Conservation (phyloP, 2,797 vertebrate genomes). For the Urophycis tenuis region DNA sequence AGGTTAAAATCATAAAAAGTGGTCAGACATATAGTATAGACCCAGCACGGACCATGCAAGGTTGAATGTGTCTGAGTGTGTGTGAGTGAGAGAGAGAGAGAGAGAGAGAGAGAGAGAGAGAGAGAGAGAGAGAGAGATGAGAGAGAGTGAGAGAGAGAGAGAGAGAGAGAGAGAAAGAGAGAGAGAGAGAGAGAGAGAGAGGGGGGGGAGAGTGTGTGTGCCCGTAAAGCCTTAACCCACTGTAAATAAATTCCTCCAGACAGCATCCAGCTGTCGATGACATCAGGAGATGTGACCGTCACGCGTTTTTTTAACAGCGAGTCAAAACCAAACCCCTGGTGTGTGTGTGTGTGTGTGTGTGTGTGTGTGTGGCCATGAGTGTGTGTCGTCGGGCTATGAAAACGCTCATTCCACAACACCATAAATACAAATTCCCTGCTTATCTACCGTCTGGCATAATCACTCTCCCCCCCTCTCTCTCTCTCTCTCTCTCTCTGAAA, state of each 20-base stretch:
- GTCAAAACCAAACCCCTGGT: not conserved
- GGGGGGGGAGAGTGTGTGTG: not conserved
- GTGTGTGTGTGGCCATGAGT: constrained; percentile 12
- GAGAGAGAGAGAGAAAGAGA: too few species aligned
- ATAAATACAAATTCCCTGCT: constrained; percentile 16
- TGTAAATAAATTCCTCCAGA: not conserved
- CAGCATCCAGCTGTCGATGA: not conserved
- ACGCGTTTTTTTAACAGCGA: not conserved
- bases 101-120: not conserved
- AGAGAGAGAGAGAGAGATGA: not conserved
- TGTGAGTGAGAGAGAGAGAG: not conserved
- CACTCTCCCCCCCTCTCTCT: too few species aligned
- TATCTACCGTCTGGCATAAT: constrained; percentile 21
- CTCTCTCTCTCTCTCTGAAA: constrained; percentile 5
- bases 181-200: too few species aligned
- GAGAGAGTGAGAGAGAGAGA: too few species aligned
- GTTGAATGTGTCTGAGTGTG: not conserved
- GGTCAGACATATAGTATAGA: constrained; percentile 29
- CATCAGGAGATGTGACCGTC: not conserved
- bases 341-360: constrained; percentile 3
- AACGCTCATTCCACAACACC: constrained; percentile 26
- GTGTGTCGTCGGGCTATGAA: constrained; percentile 38
- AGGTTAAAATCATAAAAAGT: constrained; percentile 46
- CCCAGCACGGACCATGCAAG: constrained; percentile 19
- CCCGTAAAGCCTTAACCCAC: not conserved